Percentiles rank a stretch among this genome's conserved stretches.
phyloP scores from a whole-genome alignment of 2,113 vertebrate genomes.

The Limnothrissa miodon region DNA sequence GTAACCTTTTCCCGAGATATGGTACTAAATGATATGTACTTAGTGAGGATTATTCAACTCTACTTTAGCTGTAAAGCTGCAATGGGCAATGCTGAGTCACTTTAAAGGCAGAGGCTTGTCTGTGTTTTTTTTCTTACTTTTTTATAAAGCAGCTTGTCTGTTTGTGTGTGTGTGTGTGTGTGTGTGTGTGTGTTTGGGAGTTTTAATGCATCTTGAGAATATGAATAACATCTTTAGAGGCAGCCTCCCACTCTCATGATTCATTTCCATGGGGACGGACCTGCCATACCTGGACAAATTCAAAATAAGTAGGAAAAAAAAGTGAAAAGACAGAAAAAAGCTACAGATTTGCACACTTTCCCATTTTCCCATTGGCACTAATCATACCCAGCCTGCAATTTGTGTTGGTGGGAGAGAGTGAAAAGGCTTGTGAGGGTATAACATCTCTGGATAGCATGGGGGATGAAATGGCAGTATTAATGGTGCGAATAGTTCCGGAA shows the following conservation, averaged over 20 bases:
- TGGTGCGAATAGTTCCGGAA: neutral
- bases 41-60: neutral
- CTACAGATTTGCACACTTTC: neutral
- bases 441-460: neutral
- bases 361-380: neutral
- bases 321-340: neutral
- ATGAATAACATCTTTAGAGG: neutral
- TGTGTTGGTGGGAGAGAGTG: neutral
- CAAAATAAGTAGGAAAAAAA: neutral
- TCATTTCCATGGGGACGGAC: neutral
- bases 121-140: neutral
- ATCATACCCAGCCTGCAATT: neutral
- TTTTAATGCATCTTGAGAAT: neutral
- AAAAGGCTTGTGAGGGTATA: neutral
- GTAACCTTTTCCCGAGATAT: neutral
- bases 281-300: neutral
- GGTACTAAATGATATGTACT: neutral
- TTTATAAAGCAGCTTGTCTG: too few relatives aligned
- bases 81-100: neutral
- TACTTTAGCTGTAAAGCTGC: neutral
- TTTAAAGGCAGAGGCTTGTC: neutral
- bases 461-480: neutral
- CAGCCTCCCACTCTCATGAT: neutral
- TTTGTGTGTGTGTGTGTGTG: neutral
- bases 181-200: too few relatives aligned